A percentile compares a stretch with the other conserved stretches of the same genome.
phyloP scores from a whole-genome alignment of 2,797 vertebrate species.

The Anguilla anguilla region DNA sequence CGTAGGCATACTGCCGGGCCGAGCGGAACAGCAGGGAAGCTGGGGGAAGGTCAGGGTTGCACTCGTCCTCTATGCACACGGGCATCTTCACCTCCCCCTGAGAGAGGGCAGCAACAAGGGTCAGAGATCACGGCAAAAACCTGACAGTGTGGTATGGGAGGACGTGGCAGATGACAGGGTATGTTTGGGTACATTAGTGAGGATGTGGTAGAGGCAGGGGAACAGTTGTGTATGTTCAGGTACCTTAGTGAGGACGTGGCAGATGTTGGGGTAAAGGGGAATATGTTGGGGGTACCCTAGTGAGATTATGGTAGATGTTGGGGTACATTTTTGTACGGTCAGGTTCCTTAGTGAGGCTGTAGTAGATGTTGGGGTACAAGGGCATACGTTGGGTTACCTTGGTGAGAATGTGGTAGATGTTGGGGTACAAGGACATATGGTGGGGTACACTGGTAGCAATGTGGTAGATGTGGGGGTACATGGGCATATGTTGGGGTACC shows the following conservation, averaged over 20 bases:
- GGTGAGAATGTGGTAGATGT: slow-evolving; percentile 90
- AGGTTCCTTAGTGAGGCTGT: neutral
- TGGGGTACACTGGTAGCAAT: neutral
- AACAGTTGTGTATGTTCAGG: neutral
- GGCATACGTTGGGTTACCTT: slow-evolving; percentile 66
- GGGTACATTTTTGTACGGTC: neutral
- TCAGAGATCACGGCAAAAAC: neutral
- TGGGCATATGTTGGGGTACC: slow-evolving; percentile 57
- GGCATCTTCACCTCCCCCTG: slow-evolving; percentile 94
- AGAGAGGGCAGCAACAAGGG: neutral
- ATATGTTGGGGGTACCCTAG: neutral
- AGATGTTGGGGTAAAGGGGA: neutral
- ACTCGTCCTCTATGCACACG: slow-evolving; percentile 90
- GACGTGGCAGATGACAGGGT: neutral
- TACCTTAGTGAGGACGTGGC: slow-evolving; percentile 12
- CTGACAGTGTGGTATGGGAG: neutral
- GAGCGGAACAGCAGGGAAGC: slow-evolving; percentile 86
- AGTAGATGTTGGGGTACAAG: neutral
- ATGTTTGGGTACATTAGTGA: slow-evolving; percentile 11
- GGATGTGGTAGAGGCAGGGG: slow-evolving; percentile 14
- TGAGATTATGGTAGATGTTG: neutral
- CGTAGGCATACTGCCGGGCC: slow-evolving; percentile 85
- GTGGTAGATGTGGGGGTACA: slow-evolving; percentile 66
- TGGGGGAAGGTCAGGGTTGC: slow-evolving; percentile 86
- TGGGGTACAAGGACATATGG: slow-evolving; percentile 82